Conservation (phyloP, 2,797 vertebrate genomes). For the Peromyscus attwateri region DNA sequence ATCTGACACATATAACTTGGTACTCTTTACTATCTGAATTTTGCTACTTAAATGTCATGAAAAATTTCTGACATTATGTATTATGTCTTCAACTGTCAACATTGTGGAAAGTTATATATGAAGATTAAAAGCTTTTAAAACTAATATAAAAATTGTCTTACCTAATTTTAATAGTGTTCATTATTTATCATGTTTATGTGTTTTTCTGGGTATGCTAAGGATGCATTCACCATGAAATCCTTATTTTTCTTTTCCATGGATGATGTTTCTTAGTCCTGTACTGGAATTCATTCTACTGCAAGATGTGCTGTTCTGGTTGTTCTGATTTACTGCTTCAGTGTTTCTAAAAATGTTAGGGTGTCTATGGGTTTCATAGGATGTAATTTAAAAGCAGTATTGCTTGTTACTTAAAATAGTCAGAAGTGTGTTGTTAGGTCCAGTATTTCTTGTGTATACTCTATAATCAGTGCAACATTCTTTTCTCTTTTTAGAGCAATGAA, state of each 20-base stretch:
- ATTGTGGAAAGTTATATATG: background rate
- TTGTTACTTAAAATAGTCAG: slow-evolving; percentile 36
- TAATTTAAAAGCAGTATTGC: background rate
- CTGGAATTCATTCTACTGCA: background rate
- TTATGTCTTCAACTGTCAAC: background rate
- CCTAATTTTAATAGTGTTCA: background rate
- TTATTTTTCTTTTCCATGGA: slow-evolving; percentile 45
- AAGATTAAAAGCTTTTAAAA: background rate
- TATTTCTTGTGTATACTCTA: slow-evolving; percentile 6
- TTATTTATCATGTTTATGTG: background rate
- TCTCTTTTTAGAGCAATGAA: slow-evolving; percentile 91
- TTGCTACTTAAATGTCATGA: background rate
- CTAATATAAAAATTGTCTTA: background rate
- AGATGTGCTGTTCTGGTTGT: background rate
- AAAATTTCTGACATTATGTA: background rate
- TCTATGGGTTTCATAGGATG: background rate
- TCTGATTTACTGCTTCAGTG: slow-evolving; percentile 22
- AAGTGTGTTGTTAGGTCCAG: background rate
- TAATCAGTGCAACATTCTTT: slow-evolving; percentile 14
- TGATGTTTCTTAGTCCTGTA: background rate
- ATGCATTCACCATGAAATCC: background rate
- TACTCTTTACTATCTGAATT: background rate
- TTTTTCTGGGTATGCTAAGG: background rate
- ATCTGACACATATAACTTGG: background rate
- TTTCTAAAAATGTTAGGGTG: background rate